Percentiles rank a stretch among this genome's conserved stretches.
Conservation (phyloP, 2,113 vertebrate species). For the Myrmophylax atrothorax region DNA sequence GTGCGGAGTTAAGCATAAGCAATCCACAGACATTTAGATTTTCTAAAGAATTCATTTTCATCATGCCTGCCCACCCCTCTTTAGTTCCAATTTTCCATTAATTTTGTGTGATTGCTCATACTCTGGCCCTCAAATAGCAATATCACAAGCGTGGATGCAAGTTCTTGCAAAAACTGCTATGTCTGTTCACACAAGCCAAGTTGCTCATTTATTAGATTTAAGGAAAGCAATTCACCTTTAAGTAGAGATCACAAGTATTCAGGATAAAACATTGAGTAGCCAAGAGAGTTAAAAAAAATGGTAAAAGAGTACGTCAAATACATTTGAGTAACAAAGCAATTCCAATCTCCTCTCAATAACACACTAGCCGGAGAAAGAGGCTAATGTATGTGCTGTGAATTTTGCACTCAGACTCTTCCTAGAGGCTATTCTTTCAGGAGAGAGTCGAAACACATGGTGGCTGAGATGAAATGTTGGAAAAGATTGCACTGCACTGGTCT, state of each 20-base stretch:
- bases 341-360: slow-evolving; percentile 57
- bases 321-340: slow-evolving; percentile 62
- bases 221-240: slow-evolving; percentile 55
- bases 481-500: background rate
- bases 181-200: background rate
- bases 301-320: slow-evolving; percentile 39
- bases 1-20: background rate
- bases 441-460: background rate
- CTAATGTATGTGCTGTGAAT: slow-evolving; percentile 65
- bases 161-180: background rate
- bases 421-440: slow-evolving; percentile 58
- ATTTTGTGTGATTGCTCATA: background rate
- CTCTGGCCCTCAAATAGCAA: background rate
- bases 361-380: slow-evolving; percentile 54
- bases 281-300: slow-evolving; percentile 36
- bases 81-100: slow-evolving; percentile 31
- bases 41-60: background rate
- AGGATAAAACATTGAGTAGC: slow-evolving; percentile 45
- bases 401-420: slow-evolving; percentile 54
- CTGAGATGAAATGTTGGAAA: slow-evolving; percentile 32
- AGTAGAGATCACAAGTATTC: slow-evolving; percentile 35
- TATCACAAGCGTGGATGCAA: background rate
- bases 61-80: background rate
- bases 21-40: background rate
- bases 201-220: slow-evolving; percentile 37